Conservation (phyloP, 2,888 invertebrate species). For the Malachius bipustulatus region DNA sequence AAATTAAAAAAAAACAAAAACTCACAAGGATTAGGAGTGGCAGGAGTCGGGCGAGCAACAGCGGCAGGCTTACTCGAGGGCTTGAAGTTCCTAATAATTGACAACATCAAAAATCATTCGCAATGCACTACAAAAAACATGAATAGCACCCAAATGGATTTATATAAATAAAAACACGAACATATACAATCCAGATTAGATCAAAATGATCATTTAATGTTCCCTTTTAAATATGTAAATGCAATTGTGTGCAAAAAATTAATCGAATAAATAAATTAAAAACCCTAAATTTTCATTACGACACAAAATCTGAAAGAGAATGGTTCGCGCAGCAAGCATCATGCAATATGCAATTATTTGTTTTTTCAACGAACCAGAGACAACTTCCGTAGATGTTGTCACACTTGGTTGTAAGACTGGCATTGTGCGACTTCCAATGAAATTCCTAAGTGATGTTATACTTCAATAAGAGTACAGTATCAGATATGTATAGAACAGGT, state of each 20-base stretch:
- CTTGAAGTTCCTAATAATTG: conserved; percentile 52
- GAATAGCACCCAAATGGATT: neutral
- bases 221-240: too few relatives aligned
- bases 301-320: too few relatives aligned
- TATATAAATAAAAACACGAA: conserved; percentile 3
- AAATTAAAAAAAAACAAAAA: conserved; percentile 30
- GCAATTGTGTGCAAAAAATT: too few relatives aligned
- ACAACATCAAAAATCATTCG: conserved; percentile 28
- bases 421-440: conserved; percentile 33
- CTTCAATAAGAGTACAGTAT: neutral
- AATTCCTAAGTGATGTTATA: conserved; percentile 31
- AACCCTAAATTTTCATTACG: too few relatives aligned
- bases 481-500: too few relatives aligned
- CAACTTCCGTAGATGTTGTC: conserved; percentile 31
- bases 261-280: too few relatives aligned
- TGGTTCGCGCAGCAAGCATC: too few relatives aligned
- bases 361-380: conserved; percentile 32
- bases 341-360: neutral
- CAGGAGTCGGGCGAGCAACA: conserved; percentile 36
- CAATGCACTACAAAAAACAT: conserved; percentile 19
- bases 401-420: conserved; percentile 35
- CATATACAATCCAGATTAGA: too few relatives aligned
- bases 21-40: conserved; percentile 38
- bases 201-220: too few relatives aligned
- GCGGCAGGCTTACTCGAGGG: conserved; percentile 42